Conservation (phyloP, 2,888 invertebrate species). For the Exocentrus adspersus region DNA sequence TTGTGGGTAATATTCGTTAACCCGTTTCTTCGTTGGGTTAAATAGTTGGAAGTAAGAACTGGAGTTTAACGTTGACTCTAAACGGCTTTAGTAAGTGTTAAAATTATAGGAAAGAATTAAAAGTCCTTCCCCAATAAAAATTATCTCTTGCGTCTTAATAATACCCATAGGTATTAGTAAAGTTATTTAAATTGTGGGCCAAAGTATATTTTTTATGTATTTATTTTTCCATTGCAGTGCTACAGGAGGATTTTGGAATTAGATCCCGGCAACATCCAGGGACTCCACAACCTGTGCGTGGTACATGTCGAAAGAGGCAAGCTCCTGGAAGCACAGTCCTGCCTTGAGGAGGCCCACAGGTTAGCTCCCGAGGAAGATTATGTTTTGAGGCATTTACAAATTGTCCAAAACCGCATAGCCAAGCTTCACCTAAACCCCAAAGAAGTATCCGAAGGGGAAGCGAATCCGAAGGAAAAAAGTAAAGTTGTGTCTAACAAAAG, state of each 20-base stretch:
- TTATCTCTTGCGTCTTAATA: no score
- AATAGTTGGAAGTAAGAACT: no score
- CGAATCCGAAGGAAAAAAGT: constrained; percentile 54
- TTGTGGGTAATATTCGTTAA: no score
- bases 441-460: constrained; percentile 54
- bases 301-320: constrained; percentile 93
- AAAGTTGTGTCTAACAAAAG: constrained; percentile 61
- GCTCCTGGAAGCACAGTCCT: constrained; percentile 84
- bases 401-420: constrained; percentile 78
- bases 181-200: no score
- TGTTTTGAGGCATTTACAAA: constrained; percentile 87
- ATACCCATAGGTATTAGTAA: no score
- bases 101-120: no score
- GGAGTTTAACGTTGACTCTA: no score
- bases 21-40: no score
- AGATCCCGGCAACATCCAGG: constrained; percentile 93
- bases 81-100: no score
- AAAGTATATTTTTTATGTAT: no score
- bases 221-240: constrained; percentile 71
- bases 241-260: constrained; percentile 87
- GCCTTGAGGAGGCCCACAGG: constrained; percentile 81
- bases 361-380: constrained; percentile 92
- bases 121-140: no score
- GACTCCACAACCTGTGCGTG: constrained; percentile 94
- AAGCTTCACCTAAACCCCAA: constrained; percentile 59